These are phyloP conservation scores for Pasiphila rectangulata DNA, from an alignment of 2,888 invertebrate genomes.

Conservation along the genomic window DNA sequence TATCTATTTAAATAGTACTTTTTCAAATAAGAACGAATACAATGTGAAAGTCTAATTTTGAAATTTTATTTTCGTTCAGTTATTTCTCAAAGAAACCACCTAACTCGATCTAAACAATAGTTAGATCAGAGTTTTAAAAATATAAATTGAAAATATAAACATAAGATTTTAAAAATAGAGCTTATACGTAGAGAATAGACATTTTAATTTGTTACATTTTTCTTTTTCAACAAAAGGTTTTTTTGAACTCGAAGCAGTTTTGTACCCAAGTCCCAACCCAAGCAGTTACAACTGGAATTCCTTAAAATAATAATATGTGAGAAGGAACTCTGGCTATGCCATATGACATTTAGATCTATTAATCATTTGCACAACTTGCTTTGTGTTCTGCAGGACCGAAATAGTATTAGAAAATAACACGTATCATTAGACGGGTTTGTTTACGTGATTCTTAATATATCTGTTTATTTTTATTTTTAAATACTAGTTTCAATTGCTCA, in stretches of 20 bases:
- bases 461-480: slow-evolving; percentile 13
- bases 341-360: slow-evolving; percentile 64
- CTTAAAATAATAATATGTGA: slow-evolving; percentile 48
- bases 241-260: slow-evolving; percentile 1
- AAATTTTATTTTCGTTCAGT: no score
- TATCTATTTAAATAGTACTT: no score
- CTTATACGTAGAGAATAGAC: no score
- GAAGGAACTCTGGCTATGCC: slow-evolving; percentile 51
- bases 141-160: no score
- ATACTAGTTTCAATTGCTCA: background rate
- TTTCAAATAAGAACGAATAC: no score
- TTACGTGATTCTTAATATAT: slow-evolving; percentile 42
- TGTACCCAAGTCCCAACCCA: slow-evolving; percentile 3
- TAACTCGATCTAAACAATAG: no score
- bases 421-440: slow-evolving; percentile 41
- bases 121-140: no score
- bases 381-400: slow-evolving; percentile 52
- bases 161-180: no score
- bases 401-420: slow-evolving; percentile 44
- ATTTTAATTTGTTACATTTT: no score
- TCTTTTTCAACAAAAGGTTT: no score
- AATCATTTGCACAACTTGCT: slow-evolving; percentile 59
- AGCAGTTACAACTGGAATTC: slow-evolving; percentile 34
- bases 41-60: no score
- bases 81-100: no score